Evolutionary conservation across 2,113 vertebrate species (phyloP).

Genomic region (Tricholaema leucomelas): DNA sequence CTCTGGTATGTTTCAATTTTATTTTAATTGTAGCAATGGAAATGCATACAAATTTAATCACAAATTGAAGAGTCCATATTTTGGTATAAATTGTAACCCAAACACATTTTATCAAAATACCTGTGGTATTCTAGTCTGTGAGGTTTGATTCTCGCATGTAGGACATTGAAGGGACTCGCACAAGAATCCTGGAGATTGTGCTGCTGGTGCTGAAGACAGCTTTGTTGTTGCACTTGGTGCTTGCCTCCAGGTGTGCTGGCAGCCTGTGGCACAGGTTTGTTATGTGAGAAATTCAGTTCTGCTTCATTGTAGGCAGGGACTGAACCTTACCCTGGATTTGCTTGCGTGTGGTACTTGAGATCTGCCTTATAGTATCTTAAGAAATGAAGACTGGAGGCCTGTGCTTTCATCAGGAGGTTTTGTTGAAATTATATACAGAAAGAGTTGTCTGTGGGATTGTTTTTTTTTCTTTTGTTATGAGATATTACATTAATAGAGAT

Average conservation of each 20-base stretch:
- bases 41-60: neutral
- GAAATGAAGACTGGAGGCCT: neutral
- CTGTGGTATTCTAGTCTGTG: neutral
- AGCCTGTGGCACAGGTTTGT: neutral
- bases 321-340: neutral
- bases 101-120: neutral
- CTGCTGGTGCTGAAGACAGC: neutral
- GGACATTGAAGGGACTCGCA: neutral
- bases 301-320: neutral
- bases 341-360: rapidly evolving
- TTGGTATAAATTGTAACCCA: neutral
- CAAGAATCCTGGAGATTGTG: neutral
- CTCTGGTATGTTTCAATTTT: neutral
- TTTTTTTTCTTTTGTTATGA: neutral
- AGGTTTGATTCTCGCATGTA: neutral
- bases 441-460: neutral
- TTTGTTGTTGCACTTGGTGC: neutral
- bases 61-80: neutral
- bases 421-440: neutral
- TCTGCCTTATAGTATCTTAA: neutral
- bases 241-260: neutral
- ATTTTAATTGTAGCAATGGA: neutral
- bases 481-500: neutral
- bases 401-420: neutral
- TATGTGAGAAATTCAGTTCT: neutral